Percentiles rank a stretch among this genome's conserved stretches.
Conservation (phyloP, 2,113 vertebrate genomes). For the Mormoops blainvillei region DNA sequence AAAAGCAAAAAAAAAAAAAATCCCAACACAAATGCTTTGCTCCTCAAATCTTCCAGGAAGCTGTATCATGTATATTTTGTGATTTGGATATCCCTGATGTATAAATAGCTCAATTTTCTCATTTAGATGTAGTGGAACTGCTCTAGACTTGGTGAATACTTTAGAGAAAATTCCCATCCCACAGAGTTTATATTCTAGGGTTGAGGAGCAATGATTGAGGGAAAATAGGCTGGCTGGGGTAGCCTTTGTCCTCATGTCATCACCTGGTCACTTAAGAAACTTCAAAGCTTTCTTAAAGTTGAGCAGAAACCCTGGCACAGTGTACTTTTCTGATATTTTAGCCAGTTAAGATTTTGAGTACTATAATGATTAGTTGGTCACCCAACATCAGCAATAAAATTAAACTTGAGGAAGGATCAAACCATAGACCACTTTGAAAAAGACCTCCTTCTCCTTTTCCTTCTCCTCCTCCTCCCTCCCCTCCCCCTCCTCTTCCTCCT, state of each 20-base stretch:
- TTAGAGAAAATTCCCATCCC: neutral
- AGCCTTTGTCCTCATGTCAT: rapidly evolving
- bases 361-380: neutral
- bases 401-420: neutral
- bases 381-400: neutral
- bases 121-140: neutral
- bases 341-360: neutral
- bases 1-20: neutral
- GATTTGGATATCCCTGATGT: neutral
- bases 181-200: rapidly evolving
- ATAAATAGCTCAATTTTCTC: neutral
- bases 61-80: neutral
- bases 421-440: neutral
- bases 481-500: no score
- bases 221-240: rapidly evolving
- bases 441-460: neutral
- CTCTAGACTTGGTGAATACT: neutral
- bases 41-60: neutral
- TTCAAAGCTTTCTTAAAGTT: neutral
- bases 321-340: neutral
- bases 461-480: neutral
- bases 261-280: neutral
- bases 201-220: no score
- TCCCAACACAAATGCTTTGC: neutral
- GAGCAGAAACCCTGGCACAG: neutral